phyloP scores from a whole-genome alignment of 2,888 invertebrate species.

The Lissonota sp. region DNA sequence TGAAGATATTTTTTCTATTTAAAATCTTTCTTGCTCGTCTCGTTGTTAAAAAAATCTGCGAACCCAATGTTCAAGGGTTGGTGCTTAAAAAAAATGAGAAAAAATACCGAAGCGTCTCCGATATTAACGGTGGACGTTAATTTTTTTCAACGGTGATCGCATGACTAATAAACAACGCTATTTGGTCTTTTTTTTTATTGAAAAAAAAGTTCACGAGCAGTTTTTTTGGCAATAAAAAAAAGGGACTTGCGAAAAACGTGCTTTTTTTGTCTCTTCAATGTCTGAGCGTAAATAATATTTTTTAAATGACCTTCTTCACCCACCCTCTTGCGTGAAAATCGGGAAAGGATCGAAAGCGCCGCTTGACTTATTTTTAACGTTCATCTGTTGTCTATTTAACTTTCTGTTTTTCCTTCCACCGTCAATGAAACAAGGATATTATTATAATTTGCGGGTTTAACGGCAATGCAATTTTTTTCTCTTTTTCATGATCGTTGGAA shows the following conservation, averaged over 20 bases:
- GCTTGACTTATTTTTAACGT: conserved; percentile 31
- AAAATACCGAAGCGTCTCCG: conserved; percentile 70
- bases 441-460: conserved; percentile 44
- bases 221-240: conserved; percentile 25
- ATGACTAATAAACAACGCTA: conserved; percentile 31
- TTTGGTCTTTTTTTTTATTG: conserved; percentile 25
- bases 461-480: conserved; percentile 7
- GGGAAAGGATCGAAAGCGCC: conserved; percentile 34
- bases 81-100: conserved; percentile 37
- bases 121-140: conserved; percentile 75
- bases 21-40: conserved; percentile 20
- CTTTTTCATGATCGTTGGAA: conserved; percentile 25
- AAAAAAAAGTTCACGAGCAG: conserved; percentile 13
- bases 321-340: conserved; percentile 50
- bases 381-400: neutral
- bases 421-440: conserved; percentile 25
- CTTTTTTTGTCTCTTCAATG: conserved; percentile 62
- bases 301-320: conserved; percentile 35
- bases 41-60: conserved; percentile 7
- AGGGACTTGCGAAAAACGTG: conserved; percentile 29
- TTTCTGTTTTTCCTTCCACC: conserved; percentile 15
- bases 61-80: conserved; percentile 3
- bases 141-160: conserved; percentile 67
- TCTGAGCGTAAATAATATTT: conserved; percentile 41
- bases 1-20: conserved; percentile 14